These are phyloP conservation scores for Poeciliopsis gracilis DNA, from an alignment of 2,797 vertebrate genomes.

Conservation along the genomic window DNA sequence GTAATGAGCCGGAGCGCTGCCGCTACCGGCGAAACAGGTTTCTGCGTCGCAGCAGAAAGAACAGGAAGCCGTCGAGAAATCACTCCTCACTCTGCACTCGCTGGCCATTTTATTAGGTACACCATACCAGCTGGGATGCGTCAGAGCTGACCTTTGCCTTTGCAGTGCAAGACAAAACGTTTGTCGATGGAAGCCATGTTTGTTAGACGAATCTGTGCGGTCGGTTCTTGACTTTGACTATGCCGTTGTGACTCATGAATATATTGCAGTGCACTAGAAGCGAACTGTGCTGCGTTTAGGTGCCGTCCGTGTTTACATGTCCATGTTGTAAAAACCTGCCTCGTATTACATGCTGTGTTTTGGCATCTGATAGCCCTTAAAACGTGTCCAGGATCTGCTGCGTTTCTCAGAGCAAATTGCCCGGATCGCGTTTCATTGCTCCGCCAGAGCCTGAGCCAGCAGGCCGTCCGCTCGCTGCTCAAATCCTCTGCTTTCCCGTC, in stretches of 20 bases:
- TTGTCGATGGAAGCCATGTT: neutral
- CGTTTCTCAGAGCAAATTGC: neutral
- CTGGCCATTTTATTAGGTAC: neutral
- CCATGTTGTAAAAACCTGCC: neutral
- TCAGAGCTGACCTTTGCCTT: neutral
- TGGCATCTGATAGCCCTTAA: neutral
- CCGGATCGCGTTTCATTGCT: constrained; percentile 6
- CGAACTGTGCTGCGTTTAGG: neutral
- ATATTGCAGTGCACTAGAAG: neutral
- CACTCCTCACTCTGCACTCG: neutral
- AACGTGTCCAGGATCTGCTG: neutral
- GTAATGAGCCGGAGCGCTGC: neutral
- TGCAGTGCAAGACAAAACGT: neutral
- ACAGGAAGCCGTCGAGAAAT: neutral
- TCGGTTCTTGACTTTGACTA: neutral
- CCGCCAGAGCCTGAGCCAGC: constrained; percentile 4
- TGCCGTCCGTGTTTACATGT: neutral
- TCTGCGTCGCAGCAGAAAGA: neutral
- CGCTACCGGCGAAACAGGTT: neutral
- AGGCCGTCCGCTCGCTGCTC: neutral
- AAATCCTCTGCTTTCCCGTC: neutral
- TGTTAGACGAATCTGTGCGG: neutral
- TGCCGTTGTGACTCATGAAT: no score
- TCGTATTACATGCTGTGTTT: constrained; percentile 14
- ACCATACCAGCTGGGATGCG: neutral